These are phyloP conservation scores for Lampris megalopsis DNA, from an alignment of 2,113 vertebrate genomes.

Conservation along the genomic window DNA sequence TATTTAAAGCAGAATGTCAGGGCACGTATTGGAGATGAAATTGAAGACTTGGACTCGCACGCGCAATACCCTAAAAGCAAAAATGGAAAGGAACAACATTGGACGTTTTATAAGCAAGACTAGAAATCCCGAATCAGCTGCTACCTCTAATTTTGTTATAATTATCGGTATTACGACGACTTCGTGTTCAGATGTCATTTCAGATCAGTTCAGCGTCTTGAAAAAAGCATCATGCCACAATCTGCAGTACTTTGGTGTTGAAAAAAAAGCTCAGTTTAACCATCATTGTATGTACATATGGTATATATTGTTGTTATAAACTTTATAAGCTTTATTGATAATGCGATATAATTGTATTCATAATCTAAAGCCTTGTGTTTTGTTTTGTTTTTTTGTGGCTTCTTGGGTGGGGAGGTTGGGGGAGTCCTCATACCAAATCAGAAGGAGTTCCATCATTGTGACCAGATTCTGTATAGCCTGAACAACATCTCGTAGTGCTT, in stretches of 20 bases:
- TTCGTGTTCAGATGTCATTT: slow-evolving; percentile 84
- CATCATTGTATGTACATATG: slow-evolving; percentile 79
- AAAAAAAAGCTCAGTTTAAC: slow-evolving; percentile 65
- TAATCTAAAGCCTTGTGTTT: slow-evolving; percentile 62
- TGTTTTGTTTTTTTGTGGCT: too few species aligned
- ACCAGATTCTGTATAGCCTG: slow-evolving; percentile 54
- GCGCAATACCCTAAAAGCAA: slow-evolving; percentile 60
- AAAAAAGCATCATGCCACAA: slow-evolving; percentile 68
- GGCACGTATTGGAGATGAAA: slow-evolving; percentile 58
- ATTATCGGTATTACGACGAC: slow-evolving; percentile 70
- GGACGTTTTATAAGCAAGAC: slow-evolving; percentile 54
- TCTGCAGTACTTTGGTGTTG: slow-evolving; percentile 71
- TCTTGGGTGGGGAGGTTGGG: too few species aligned
- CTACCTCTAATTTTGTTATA: slow-evolving; percentile 94
- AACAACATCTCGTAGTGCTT: background rate
- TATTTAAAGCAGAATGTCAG: slow-evolving; percentile 70
- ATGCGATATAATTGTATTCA: slow-evolving; percentile 78
- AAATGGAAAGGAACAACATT: slow-evolving; percentile 53
- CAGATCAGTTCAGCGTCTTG: slow-evolving; percentile 80
- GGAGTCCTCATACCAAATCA: slow-evolving; percentile 34
- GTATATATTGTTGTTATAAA: slow-evolving; percentile 81
- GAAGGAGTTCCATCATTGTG: slow-evolving; percentile 42
- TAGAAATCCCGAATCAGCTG: slow-evolving; percentile 90
- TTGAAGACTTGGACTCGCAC: slow-evolving; percentile 64
- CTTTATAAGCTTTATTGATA: slow-evolving; percentile 81